phyloP scores from a whole-genome alignment of 1,140 invertebrate species.

The Nylanderia fulva region DNA sequence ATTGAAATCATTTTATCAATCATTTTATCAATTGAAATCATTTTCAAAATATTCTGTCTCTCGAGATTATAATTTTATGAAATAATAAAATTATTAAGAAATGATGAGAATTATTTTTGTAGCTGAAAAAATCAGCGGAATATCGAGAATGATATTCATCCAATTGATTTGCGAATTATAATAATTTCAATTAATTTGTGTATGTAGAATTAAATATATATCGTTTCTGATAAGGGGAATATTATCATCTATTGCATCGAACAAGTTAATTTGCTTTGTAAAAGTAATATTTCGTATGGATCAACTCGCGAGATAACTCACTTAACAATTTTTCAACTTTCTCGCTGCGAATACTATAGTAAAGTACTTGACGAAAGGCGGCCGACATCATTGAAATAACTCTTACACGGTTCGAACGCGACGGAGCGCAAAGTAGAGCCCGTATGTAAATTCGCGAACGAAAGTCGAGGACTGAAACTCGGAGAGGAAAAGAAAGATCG shows the following conservation, averaged over 20 bases:
- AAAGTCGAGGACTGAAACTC: constrained; percentile 55
- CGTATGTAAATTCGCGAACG: constrained; percentile 56
- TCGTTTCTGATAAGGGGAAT: neutral
- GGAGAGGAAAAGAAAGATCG: constrained; percentile 43
- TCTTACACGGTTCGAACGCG: constrained; percentile 29
- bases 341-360: constrained; percentile 34
- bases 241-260: neutral
- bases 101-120: neutral
- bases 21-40: neutral
- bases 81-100: neutral
- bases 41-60: neutral
- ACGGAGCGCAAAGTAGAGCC: constrained; percentile 28
- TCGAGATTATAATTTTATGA: neutral
- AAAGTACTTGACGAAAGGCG: constrained; percentile 38
- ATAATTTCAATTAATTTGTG: neutral
- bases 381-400: constrained; percentile 49
- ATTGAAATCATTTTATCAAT: constrained; percentile 4
- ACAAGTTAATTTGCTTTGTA: neutral
- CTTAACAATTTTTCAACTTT: constrained; percentile 40
- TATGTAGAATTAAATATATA: neutral
- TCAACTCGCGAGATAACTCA: constrained; percentile 12
- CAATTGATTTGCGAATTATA: neutral
- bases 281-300: neutral
- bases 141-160: neutral
- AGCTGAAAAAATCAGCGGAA: neutral